Evolutionary conservation across 2,113 vertebrate genomes (phyloP), one percentile per base, ranked within the genome.

Genomic region (Rhinolophus ferrumequinum): DNA sequence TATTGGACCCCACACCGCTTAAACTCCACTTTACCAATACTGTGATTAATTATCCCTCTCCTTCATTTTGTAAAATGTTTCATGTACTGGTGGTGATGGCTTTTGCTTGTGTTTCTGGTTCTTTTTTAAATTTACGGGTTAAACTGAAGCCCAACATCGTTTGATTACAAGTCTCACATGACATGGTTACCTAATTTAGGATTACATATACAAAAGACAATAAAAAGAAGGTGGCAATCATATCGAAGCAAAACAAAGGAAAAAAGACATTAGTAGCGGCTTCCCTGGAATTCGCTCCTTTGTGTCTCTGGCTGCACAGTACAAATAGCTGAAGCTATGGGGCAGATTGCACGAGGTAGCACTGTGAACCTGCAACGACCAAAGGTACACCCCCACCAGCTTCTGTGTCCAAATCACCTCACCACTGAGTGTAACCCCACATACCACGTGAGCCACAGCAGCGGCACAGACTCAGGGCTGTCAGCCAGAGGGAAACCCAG

Each of bases 21-120:
- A 81, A 82, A 81, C 85, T 62, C n/a, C 69, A 94, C 96, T 97
- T 97, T 94, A 97, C 84, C 95, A 97, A 96, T 33, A 97, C 44
- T 44, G 47, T 47, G 14, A 28, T 92, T 96, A 92, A 96, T 94
- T 80, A 54, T 35, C 67, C 50, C 70, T 15, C 33, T 67, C 56
- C 66, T 64, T 97, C 83, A 90, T 86, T 93, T 58, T 81, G 73
- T 35, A 88, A 77, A 72, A 92, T n/a, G 14, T 60, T 44, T 19
- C 6, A 81, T 84, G 77, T 26, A 54, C 52, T 66, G 67, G 83
- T 81, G 66, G 70, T 8, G 80, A 85, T 54, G 38, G 50, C 0
- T 44, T 92, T 90, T 88, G 13, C 70, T 92, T 69, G 70, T 50
- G 19, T 44, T 69, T 10, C 18, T 15, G n/a, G 10, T 72, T 54